Base-by-base conservation (phyloP, 2,888 invertebrate genomes). In the Tholera decimalis region DNA sequence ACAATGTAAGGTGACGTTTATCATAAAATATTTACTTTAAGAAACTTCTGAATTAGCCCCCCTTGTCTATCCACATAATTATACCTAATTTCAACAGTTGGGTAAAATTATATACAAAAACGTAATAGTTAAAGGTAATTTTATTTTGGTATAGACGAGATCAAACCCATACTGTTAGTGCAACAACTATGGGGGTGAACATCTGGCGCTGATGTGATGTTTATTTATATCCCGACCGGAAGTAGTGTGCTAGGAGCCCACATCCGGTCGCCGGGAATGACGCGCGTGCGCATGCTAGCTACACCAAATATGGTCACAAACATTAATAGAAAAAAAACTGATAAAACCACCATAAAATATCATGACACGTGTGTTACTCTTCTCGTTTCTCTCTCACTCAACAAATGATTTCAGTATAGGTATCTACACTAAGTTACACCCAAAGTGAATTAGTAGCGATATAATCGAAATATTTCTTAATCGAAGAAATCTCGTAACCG, bases 191-290 rank as follows among this genome's bases (percentile, higher is more conserved):
- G 84, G 88, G 91, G 89, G 90, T 83, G 85, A 89, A 90, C 93
- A 93, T 93, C 93, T 93, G 93, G 92, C 84, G 69, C 65, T 85
- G 86, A 86, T 88, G 84, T 80, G 83, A 86, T 89, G 89, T 92
- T 91, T 93, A 93, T 92, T 92, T 91, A 89, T 91, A 89, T 86
- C 84, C 80, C 85, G 78, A 85, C 88, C 92, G 94, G 93, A 93
- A 93, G 89, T 91, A 89, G 87, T 87, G 86, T 85, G 87, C 86
- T 86, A 79, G 85, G 86, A 85, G 85, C 91, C 89, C 91, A 91
- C 93, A 93, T 93, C 93, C 93, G 91, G 89, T 83, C 71, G 70
- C 63, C 72, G 68, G 81, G 85, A 89, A 87, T 79, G 83, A 82
- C 82, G 83, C 87, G 82, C 82, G 86, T 83, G 87, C 84, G 68